phyloP scores from a whole-genome alignment of 1,140 invertebrate genomes.

The Bombus balteatus region DNA sequence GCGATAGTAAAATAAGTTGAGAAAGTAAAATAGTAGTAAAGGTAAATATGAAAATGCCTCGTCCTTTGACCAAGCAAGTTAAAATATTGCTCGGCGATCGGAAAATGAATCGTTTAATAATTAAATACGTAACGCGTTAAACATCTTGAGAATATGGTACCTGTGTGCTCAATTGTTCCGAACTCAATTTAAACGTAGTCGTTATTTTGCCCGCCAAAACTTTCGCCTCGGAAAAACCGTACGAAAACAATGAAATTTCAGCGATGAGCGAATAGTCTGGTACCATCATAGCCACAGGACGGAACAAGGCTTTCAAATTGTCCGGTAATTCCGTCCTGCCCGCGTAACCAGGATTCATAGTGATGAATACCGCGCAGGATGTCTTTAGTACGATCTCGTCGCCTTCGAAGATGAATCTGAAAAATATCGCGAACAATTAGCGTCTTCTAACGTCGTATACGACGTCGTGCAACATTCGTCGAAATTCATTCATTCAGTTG shows the following conservation, averaged over 20 bases:
- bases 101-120: background rate
- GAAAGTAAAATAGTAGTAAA: too few relatives aligned
- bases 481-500: too few relatives aligned
- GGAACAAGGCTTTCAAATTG: slow-evolving; percentile 89
- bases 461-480: too few relatives aligned
- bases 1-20: too few relatives aligned
- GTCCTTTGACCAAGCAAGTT: too few relatives aligned
- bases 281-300: slow-evolving; percentile 91
- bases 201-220: slow-evolving; percentile 88
- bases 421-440: background rate
- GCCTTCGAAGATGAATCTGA: slow-evolving; percentile 87
- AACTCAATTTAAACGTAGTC: slow-evolving; percentile 88
- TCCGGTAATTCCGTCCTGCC: slow-evolving; percentile 89
- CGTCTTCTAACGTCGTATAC: too few relatives aligned
- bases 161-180: slow-evolving; percentile 88
- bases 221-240: slow-evolving; percentile 86
- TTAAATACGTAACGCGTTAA: background rate
- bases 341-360: slow-evolving; percentile 90
- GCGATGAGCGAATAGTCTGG: slow-evolving; percentile 89
- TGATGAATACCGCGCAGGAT: slow-evolving; percentile 88
- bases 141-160: slow-evolving; percentile 35
- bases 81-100: too few relatives aligned
- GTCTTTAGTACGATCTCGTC: slow-evolving; percentile 85
- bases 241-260: slow-evolving; percentile 89
- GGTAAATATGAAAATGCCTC: too few relatives aligned